Evolutionary conservation across 2,797 vertebrate genomes (phyloP).

Genomic region (Salarias fasciatus): DNA sequence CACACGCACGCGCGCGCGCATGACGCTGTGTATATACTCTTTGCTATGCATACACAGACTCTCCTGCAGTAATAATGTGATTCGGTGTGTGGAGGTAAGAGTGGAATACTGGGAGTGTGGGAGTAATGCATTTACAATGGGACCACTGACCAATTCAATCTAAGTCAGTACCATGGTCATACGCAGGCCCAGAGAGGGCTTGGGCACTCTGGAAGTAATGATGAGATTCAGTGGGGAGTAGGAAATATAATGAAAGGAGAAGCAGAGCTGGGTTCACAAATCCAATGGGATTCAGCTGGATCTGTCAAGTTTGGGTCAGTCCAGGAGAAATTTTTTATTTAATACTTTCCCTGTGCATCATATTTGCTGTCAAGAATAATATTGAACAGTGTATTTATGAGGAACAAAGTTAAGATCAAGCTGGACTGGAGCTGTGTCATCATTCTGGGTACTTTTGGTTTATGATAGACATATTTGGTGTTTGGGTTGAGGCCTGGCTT

Average conservation of each 20-base stretch:
- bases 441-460: slow-evolving; percentile 19
- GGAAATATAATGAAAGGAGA: slow-evolving; percentile 74
- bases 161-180: slow-evolving; percentile 65
- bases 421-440: slow-evolving; percentile 5
- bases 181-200: slow-evolving; percentile 59
- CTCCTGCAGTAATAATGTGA: slow-evolving; percentile 65
- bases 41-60: slow-evolving; percentile 40
- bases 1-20: neutral
- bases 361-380: slow-evolving; percentile 26
- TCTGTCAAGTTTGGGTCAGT: slow-evolving; percentile 55
- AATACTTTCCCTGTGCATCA: slow-evolving; percentile 16
- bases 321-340: slow-evolving; percentile 41
- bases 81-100: slow-evolving; percentile 73
- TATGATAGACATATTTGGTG: slow-evolving; percentile 22
- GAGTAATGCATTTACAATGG: slow-evolving; percentile 84
- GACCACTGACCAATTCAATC: slow-evolving; percentile 81
- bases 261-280: slow-evolving; percentile 56
- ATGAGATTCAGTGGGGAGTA: slow-evolving; percentile 75
- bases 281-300: slow-evolving; percentile 52
- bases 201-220: slow-evolving; percentile 72
- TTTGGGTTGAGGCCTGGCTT: slow-evolving; percentile 39
- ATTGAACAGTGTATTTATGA: slow-evolving; percentile 26
- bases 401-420: slow-evolving; percentile 25
- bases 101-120: slow-evolving; percentile 72
- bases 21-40: slow-evolving; percentile 11